Evolutionary conservation across 1,140 invertebrate species (phyloP).

Genomic region (Manduca sexta): DNA sequence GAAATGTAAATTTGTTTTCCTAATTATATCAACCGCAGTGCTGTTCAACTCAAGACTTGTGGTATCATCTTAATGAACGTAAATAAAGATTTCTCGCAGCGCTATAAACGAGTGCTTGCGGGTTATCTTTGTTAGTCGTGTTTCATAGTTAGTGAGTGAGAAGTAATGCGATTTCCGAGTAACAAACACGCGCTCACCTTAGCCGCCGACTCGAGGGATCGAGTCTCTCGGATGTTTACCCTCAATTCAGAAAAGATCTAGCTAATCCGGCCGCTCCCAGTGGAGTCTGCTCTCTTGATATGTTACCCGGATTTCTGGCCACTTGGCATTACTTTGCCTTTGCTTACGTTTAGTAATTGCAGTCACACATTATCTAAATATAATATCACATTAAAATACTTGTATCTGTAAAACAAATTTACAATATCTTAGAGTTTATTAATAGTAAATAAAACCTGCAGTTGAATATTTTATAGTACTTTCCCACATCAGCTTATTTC

Average conservation of each 20-base stretch:
- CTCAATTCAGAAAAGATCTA: constrained; percentile 52
- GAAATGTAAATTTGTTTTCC: no score
- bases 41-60: no score
- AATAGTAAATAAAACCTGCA: no score
- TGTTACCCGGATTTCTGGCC: constrained; percentile 14
- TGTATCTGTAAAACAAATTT: background rate
- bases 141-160: constrained; percentile 14
- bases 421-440: no score
- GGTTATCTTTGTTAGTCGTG: background rate
- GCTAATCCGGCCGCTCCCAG: constrained; percentile 41
- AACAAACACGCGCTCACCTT: constrained; percentile 36
- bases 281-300: constrained; percentile 25
- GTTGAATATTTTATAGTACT: no score
- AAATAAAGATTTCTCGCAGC: no score
- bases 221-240: constrained; percentile 41
- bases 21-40: no score
- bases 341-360: background rate
- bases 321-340: constrained; percentile 16
- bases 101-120: no score
- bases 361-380: no score
- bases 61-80: no score
- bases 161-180: constrained; percentile 26
- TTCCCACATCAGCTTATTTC: no score
- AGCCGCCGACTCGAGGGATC: constrained; percentile 29
- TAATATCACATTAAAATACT: no score